Base-by-base conservation (phyloP, 2,113 vertebrate species). In the Pygoscelis adeliae region DNA sequence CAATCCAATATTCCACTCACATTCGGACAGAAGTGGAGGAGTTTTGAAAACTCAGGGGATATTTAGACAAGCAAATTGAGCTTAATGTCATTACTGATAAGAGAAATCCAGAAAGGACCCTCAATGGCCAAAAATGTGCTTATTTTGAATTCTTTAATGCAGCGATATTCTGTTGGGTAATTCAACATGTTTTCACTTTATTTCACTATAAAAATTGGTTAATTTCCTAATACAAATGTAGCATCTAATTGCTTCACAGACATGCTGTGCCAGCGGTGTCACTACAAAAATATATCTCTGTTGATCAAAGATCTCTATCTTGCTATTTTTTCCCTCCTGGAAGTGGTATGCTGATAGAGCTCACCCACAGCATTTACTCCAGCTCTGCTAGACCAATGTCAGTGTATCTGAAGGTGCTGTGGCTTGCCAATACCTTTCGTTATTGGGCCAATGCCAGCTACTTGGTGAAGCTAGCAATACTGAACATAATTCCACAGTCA, bases 281-380 rank as follows among this genome's bases (percentile, higher is more conserved):
- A 67, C 50, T 71, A 25, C 29, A 74, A 77, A 81, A 30, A 55
- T 87, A 93, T 55, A 32, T 53, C 55, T 80, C 46, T 49, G 58
- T 58, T 88, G 74, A 95, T 93, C 69, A 56, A 72, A 94, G 83
- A 72, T 87, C 26, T 83, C 78, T 92, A 32, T 89, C 72, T 71
- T 34, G 23, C 13, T 74, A 63, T 32, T 3, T 2, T 81, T 90
- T 73, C 50, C 82, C 59, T 62, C 18, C 42, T 87, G 76, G 67
- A 91, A 83, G 49, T 18, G 13, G 26, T 46, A 21, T 40, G 46
- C 20, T 81, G 36, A 74, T 56, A 70, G 63, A 66, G 18, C 50
- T 76, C 66, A 34, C 34, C 34, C 34, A 40, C 26, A 29, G 7
- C 20, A 49, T 30, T 91, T 77, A 9, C 26, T 89, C 80, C 83